Base-by-base conservation (phyloP, 2,888 invertebrate species). In the Epistrophella euchroma region DNA sequence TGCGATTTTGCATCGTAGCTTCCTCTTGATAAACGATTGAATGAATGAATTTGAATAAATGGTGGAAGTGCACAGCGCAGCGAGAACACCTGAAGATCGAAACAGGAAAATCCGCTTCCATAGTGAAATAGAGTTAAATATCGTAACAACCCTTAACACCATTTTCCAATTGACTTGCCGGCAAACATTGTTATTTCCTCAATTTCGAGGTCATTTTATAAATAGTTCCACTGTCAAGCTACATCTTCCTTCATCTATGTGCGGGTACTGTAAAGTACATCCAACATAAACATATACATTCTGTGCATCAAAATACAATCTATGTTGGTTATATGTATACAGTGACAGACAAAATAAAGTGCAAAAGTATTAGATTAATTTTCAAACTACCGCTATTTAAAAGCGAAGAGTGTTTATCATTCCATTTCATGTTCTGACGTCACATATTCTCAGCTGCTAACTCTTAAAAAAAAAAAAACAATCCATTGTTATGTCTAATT, bases 191-290 rank as follows among this genome's bases (percentile, higher is more conserved):
- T 82, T 82, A 86, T 86, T 86, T 86, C 86, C 86, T 82, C 82
- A 82, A 86, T 86, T 86, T 86, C 86, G 77, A 86, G 86, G 86
- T 82, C 86, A 82, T 82, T 86, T 86, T 86, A 86, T 82, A 86
- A 86, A 86, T 86, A 86, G 77, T 71, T 40, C 71, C 73, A 76
- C 55, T 70, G 72, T 45, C 50, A 68, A 10, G 68, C 72, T 76
- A 72, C 56, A 79, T 50, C 22, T 58, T 15, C 70, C 56, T 58
- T 19, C 35, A 47, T 17, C 37, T 4, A 19, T n/a, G n/a, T n/a
- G n/a, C n/a, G n/a, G n/a, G 9, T 2, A 22, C 10, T 9, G n/a
- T 17, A 10, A 7, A 52, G 4, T 72, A 10, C 28, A 5, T 1
- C 28, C 4, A 28, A 32, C 32, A 32, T 5, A 52, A 17, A 52